These are phyloP conservation scores for Eupsilia transversa DNA, from an alignment of 2,888 invertebrate species.

Conservation along the genomic window DNA sequence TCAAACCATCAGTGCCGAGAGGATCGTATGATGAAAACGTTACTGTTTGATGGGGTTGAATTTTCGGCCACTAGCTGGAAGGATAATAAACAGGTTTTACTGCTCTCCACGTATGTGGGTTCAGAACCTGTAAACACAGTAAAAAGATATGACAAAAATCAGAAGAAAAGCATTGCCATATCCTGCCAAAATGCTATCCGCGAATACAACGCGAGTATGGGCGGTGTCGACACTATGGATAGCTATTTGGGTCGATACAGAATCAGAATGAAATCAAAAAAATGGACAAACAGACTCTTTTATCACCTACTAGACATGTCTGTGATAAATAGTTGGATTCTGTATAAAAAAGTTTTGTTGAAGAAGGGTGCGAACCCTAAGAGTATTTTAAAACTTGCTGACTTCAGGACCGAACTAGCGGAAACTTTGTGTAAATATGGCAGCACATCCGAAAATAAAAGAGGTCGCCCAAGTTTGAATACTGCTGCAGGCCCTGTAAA, in stretches of 20 bases:
- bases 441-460: conserved; percentile 19
- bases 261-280: not conserved
- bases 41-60: conserved; percentile 15
- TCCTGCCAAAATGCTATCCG: conserved; percentile 2
- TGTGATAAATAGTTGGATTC: not conserved
- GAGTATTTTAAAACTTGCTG: conserved; percentile 10
- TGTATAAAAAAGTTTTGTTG: not conserved
- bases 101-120: conserved; percentile 6
- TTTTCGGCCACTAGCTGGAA: conserved; percentile 19
- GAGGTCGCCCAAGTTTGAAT: conserved; percentile 15
- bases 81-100: conserved; percentile 6
- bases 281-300: not conserved
- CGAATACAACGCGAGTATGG: conserved; percentile 24
- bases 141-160: conserved; percentile 21
- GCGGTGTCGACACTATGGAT: conserved; percentile 9
- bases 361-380: not conserved
- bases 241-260: not conserved
- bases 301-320: not conserved
- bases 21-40: conserved; percentile 23
- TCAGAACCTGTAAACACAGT: conserved; percentile 18
- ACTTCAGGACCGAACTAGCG: conserved; percentile 8
- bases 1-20: conserved; percentile 26
- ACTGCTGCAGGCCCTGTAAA: not conserved
- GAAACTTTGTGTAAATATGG: conserved; percentile 23
- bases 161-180: conserved; percentile 5